Evolutionary conservation across 2,888 invertebrate species (phyloP).

Genomic region (Eubasilissa splendida): DNA sequence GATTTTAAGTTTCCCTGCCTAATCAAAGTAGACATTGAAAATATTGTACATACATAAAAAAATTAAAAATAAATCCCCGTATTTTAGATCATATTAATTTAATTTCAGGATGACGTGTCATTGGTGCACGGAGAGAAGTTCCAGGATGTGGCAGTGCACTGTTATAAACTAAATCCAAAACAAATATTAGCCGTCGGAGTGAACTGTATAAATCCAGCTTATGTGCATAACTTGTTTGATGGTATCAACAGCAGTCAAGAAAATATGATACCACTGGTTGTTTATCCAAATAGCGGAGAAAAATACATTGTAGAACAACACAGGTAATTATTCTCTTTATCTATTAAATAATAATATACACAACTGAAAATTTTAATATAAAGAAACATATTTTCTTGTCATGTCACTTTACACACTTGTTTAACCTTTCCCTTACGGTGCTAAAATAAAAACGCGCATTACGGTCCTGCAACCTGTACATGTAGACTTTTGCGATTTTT

Average conservation of each 20-base stretch:
- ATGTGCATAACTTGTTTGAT: constrained; percentile 76
- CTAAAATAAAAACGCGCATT: too few relatives aligned
- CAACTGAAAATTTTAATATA: too few relatives aligned
- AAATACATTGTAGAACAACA: constrained; percentile 70
- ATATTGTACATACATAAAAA: too few relatives aligned
- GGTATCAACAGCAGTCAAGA: constrained; percentile 70
- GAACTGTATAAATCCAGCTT: constrained; percentile 82
- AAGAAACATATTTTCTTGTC: too few relatives aligned
- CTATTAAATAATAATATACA: background rate
- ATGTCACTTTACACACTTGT: too few relatives aligned
- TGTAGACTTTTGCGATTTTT: too few relatives aligned
- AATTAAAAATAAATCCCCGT: too few relatives aligned
- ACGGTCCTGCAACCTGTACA: too few relatives aligned
- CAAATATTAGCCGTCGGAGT: constrained; percentile 85
- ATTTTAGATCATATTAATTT: too few relatives aligned
- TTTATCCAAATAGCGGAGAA: constrained; percentile 90
- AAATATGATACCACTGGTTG: constrained; percentile 75
- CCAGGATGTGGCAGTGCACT: constrained; percentile 72
- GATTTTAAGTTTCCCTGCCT: too few relatives aligned
- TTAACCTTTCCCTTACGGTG: too few relatives aligned
- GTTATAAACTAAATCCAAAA: constrained; percentile 70
- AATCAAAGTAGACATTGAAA: too few relatives aligned
- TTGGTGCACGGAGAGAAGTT: constrained; percentile 76
- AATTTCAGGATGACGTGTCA: constrained; percentile 71
- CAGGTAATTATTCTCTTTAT: constrained; percentile 57